phyloP scores from a whole-genome alignment of 2,113 vertebrate species.

The Turnix velox region DNA sequence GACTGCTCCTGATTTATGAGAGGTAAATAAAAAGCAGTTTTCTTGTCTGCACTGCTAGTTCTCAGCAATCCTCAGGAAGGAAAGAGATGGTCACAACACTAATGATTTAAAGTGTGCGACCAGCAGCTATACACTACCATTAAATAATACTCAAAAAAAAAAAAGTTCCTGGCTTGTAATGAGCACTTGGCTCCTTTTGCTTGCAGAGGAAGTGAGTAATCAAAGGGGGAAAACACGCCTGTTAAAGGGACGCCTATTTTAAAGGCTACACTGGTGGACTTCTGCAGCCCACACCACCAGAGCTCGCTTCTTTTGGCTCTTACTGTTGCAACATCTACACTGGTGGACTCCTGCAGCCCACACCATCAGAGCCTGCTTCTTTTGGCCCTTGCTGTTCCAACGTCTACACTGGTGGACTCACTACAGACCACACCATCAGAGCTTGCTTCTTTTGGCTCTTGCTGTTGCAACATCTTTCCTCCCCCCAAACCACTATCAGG shows the following conservation, averaged over 20 bases:
- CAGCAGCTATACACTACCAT: conserved; percentile 55
- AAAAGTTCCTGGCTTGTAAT: conserved; percentile 34
- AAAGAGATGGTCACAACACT: conserved; percentile 60
- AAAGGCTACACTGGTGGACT: background rate
- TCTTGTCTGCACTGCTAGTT: conserved; percentile 33
- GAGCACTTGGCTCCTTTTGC: conserved; percentile 53
- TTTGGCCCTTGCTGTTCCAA: background rate
- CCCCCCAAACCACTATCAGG: background rate
- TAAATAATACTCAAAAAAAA: conserved; percentile 24
- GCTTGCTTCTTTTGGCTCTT: background rate
- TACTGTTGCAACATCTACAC: background rate
- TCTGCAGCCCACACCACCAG: background rate
- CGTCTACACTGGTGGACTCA: background rate
- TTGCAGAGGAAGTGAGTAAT: conserved; percentile 54
- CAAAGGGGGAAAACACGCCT: conserved; percentile 13
- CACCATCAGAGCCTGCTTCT: background rate
- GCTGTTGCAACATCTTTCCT: background rate
- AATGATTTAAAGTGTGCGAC: conserved; percentile 69
- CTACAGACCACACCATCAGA: background rate
- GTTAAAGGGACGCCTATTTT: background rate
- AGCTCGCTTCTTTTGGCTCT: background rate
- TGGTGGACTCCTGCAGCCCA: conserved; percentile 8
- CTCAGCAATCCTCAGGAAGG: conserved; percentile 50
- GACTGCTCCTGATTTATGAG: conserved; percentile 44
- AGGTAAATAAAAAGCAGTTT: conserved; percentile 55